Conservation (phyloP, 2,113 vertebrate genomes). For the Pundamilia nyererei region DNA sequence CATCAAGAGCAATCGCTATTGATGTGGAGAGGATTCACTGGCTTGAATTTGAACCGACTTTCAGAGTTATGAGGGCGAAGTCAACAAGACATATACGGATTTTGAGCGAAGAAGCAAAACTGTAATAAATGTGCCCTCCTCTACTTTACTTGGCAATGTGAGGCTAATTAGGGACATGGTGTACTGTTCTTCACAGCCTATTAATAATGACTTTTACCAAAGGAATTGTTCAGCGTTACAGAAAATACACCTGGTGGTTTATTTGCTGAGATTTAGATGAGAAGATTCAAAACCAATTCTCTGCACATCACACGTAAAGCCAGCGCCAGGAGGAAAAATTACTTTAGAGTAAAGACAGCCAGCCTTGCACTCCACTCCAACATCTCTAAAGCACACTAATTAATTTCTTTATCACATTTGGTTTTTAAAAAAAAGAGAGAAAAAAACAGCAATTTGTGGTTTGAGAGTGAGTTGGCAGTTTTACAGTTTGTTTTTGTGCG, state of each 20-base stretch:
- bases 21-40: background rate
- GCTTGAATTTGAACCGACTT: background rate
- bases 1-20: background rate
- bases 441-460: background rate
- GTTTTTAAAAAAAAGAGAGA: accelerated
- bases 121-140: background rate
- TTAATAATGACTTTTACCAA: background rate
- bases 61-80: background rate
- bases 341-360: background rate
- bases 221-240: background rate
- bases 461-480: background rate
- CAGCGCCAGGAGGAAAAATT: background rate
- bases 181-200: background rate
- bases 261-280: background rate
- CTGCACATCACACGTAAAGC: background rate
- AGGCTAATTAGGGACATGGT: background rate
- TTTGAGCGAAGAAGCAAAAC: background rate
- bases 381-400: background rate
- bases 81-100: background rate
- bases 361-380: background rate
- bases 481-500: background rate
- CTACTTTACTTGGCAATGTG: background rate
- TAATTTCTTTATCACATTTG: background rate
- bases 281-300: background rate
- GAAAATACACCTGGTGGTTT: background rate